A percentile compares a stretch with the other conserved stretches of the same genome.
Evolutionary conservation across 2,797 vertebrate genomes (phyloP).

Genomic region (Amazona finschi): DNA sequence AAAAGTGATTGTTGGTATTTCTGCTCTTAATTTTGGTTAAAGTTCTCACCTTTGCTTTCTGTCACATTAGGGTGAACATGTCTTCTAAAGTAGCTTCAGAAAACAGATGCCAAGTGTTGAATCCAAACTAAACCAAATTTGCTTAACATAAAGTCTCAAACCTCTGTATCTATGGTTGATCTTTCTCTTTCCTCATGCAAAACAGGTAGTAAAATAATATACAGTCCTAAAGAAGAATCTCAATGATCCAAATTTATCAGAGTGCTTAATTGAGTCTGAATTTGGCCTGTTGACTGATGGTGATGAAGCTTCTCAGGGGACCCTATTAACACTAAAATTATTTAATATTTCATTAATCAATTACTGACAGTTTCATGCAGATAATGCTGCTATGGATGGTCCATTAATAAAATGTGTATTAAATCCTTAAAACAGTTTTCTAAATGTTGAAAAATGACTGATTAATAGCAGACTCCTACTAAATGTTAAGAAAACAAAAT

Average conservation of each 20-base stretch:
- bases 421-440: constrained; percentile 50
- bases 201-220: not conserved
- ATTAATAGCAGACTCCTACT: constrained; percentile 66
- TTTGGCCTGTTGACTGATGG: constrained; percentile 53
- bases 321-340: constrained; percentile 66
- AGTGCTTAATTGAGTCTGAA: constrained; percentile 54
- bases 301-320: constrained; percentile 40
- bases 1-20: not conserved
- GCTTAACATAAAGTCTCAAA: not conserved
- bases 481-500: constrained; percentile 71
- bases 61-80: accelerated
- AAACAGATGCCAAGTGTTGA: not conserved
- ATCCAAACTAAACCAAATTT: not conserved
- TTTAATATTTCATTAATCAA: constrained; percentile 74
- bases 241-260: constrained; percentile 32
- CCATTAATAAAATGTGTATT: constrained; percentile 42
- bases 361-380: constrained; percentile 56
- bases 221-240: not conserved
- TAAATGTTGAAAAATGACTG: constrained; percentile 61
- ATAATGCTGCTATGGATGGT: constrained; percentile 22
- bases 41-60: not conserved
- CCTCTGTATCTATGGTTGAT: accelerated
- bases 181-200: not conserved
- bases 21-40: not conserved
- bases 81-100: not conserved